Evolutionary conservation across 2,113 vertebrate species (phyloP).

Genomic region (Calyptomena viridis): DNA sequence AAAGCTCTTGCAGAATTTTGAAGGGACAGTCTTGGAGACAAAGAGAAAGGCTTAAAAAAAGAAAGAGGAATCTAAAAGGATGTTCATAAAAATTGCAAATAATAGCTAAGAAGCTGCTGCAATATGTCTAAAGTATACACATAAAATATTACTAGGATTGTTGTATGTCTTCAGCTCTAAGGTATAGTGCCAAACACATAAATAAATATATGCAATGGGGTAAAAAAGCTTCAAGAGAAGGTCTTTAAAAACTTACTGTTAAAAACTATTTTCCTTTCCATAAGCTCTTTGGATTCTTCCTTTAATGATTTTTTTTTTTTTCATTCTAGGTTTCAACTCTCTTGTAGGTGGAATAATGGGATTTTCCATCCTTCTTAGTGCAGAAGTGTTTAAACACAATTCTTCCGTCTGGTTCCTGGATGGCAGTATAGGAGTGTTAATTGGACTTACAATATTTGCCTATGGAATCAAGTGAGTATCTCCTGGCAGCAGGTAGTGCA

Average conservation of each 20-base stretch:
- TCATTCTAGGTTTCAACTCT: constrained; percentile 90
- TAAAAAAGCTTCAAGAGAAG: background rate
- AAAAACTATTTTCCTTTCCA: background rate
- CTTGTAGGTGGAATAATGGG: constrained; percentile 94
- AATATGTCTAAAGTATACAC: background rate
- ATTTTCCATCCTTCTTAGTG: constrained; percentile 95
- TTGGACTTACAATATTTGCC: constrained; percentile 92
- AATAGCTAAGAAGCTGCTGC: background rate
- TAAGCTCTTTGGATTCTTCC: background rate
- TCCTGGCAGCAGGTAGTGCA: background rate
- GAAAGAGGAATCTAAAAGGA: background rate
- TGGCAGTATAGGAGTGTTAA: constrained; percentile 90
- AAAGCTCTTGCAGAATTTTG: background rate
- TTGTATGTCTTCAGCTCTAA: background rate
- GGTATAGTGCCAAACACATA: accelerated
- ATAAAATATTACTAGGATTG: background rate
- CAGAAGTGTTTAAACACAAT: constrained; percentile 92
- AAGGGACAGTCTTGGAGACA: background rate
- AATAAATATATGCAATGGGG: background rate
- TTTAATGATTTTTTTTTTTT: background rate
- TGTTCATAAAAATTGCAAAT: background rate
- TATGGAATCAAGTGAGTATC: constrained; percentile 93
- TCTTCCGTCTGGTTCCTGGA: constrained; percentile 92
- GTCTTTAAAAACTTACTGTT: background rate
- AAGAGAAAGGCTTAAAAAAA: background rate